Conservation (phyloP, 2,888 invertebrate species). For the Tetragonula carbonaria region DNA sequence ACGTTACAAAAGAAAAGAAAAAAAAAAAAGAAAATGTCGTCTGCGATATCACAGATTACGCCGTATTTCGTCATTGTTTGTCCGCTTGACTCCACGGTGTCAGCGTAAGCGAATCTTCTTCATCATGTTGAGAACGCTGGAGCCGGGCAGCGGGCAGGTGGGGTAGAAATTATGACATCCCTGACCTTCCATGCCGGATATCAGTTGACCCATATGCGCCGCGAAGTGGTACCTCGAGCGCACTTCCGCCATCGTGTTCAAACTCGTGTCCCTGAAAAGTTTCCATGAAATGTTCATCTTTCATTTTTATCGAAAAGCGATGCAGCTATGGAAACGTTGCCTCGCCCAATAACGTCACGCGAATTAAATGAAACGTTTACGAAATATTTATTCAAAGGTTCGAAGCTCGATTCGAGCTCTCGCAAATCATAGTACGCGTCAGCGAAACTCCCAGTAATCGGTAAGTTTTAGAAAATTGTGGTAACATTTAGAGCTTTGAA, state of each 20-base stretch:
- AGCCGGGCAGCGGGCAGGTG: slow-evolving; percentile 87
- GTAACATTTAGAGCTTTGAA: background rate
- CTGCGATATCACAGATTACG: slow-evolving; percentile 69
- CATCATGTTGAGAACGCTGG: slow-evolving; percentile 87
- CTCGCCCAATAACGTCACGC: background rate
- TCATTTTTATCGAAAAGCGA: no score
- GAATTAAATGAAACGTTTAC: background rate
- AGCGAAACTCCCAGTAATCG: background rate
- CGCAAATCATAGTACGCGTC: background rate
- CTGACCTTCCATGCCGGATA: slow-evolving; percentile 88
- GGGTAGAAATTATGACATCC: slow-evolving; percentile 89
- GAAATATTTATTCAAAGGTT: background rate
- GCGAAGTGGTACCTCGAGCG: slow-evolving; percentile 88
- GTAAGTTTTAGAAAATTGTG: background rate
- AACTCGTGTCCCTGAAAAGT: slow-evolving; percentile 86
- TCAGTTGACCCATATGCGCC: slow-evolving; percentile 89
- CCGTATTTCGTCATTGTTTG: slow-evolving; percentile 1
- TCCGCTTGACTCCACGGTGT: slow-evolving; percentile 22
- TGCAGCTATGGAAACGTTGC: background rate
- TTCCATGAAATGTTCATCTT: slow-evolving; percentile 30
- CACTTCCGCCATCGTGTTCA: slow-evolving; percentile 87
- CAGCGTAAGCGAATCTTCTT: slow-evolving; percentile 85
- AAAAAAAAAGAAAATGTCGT: slow-evolving; percentile 1
- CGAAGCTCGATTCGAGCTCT: background rate
- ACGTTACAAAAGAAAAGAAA: background rate